Evolutionary conservation across 2,797 vertebrate species (phyloP).

Genomic region (Anabacerthia variegaticeps): DNA sequence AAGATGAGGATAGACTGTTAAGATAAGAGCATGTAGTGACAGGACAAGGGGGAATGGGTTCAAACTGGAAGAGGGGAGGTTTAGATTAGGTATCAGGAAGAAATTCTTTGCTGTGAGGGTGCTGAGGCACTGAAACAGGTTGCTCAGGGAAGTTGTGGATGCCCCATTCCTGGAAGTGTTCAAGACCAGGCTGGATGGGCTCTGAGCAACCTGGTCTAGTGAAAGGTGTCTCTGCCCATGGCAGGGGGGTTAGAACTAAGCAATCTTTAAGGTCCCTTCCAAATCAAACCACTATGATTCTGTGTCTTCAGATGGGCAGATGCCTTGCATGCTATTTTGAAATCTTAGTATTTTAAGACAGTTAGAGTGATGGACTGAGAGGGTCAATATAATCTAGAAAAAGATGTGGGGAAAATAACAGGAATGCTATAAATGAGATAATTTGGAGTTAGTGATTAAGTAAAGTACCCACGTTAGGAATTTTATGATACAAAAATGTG

Average conservation of each 20-base stretch:
- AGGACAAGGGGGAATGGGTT: neutral
- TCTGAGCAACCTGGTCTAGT: neutral
- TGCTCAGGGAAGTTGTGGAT: neutral
- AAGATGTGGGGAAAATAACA: neutral
- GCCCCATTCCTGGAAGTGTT: neutral
- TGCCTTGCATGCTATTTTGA: no score
- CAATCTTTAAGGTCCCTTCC: neutral
- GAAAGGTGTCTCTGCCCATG: neutral
- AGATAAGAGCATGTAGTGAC: neutral
- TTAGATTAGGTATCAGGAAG: neutral
- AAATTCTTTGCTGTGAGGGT: neutral
- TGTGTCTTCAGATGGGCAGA: neutral
- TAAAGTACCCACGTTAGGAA: neutral
- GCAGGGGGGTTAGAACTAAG: neutral
- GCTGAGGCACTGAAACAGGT: neutral
- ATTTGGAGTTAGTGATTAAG: neutral
- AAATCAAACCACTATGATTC: neutral
- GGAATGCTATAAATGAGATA: neutral
- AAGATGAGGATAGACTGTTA: neutral
- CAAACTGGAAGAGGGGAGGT: neutral
- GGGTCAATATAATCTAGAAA: neutral
- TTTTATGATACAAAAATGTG: neutral
- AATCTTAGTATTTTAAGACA: neutral
- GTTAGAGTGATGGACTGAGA: neutral
- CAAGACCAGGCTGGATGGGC: neutral